A percentile compares a stretch with the other conserved stretches of the same genome.
Evolutionary conservation across 2,888 invertebrate species (phyloP).

Genomic region (Troides aeacus): DNA sequence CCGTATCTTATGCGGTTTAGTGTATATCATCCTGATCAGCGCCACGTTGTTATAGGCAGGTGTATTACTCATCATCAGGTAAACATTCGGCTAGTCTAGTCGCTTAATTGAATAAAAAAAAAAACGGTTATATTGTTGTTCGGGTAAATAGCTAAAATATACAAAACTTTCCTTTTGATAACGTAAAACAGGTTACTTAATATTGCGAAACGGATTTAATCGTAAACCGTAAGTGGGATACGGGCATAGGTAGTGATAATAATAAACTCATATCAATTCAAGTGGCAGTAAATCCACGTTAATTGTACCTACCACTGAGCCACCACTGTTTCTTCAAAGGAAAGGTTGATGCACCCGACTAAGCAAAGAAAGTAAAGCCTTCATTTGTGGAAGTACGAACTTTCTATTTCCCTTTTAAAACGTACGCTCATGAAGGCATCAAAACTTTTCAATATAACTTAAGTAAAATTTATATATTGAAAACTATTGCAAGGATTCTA

Average conservation of each 20-base stretch:
- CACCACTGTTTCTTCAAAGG: slow-evolving; percentile 19
- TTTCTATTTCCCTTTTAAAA: slow-evolving; percentile 21
- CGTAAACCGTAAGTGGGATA: slow-evolving; percentile 7
- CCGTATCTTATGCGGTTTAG: too few relatives aligned
- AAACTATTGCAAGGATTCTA: neutral
- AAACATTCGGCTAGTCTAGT: too few relatives aligned
- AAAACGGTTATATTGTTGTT: too few relatives aligned
- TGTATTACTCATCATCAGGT: too few relatives aligned
- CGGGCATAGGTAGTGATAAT: slow-evolving; percentile 42
- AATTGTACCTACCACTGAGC: slow-evolving; percentile 30
- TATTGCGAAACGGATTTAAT: slow-evolving; percentile 37
- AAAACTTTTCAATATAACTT: neutral
- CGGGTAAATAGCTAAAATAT: neutral
- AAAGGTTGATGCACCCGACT: slow-evolving; percentile 26
- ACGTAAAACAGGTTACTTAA: slow-evolving; percentile 3
- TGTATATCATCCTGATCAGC: too few relatives aligned
- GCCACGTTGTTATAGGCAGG: too few relatives aligned
- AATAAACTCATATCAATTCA: slow-evolving; percentile 48
- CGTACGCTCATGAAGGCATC: neutral
- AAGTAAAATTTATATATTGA: neutral
- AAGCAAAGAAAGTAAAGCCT: slow-evolving; percentile 11
- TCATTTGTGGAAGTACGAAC: slow-evolving; percentile 9
- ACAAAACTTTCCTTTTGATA: neutral
- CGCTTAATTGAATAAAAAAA: too few relatives aligned
- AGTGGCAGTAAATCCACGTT: slow-evolving; percentile 41